Evolutionary conservation across 2,888 invertebrate genomes (phyloP).

Genomic region (Notodonta ziczac): DNA sequence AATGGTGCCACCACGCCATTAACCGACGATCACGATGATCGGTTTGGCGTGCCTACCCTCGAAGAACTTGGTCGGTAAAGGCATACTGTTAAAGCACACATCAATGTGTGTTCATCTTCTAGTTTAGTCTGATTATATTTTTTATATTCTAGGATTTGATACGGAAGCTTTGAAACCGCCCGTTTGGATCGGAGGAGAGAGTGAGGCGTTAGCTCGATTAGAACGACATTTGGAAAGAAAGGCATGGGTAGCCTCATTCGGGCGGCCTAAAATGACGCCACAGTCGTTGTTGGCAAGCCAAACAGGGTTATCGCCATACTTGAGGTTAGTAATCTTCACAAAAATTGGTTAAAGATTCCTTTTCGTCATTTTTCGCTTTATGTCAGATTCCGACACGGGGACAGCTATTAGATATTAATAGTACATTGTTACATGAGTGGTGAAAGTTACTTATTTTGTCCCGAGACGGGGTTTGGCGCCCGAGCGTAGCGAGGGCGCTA

Average conservation of each 20-base stretch:
- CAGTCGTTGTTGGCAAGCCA: constrained; percentile 92
- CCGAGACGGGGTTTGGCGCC: no score
- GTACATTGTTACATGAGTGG: no score
- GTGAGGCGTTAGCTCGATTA: constrained; percentile 88
- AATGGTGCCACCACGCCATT: constrained; percentile 88
- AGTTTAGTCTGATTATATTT: neutral
- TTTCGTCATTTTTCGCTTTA: neutral
- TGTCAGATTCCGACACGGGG: no score
- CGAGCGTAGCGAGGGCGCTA: no score
- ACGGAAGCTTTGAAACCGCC: constrained; percentile 88
- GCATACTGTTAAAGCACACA: constrained; percentile 7
- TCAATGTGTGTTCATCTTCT: constrained; percentile 1
- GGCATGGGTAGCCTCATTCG: constrained; percentile 96
- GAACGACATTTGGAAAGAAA: constrained; percentile 92
- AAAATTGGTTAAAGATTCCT: neutral
- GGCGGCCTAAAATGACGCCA: constrained; percentile 94
- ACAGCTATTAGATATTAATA: no score
- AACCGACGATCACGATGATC: constrained; percentile 90
- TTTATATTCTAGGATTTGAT: constrained; percentile 86
- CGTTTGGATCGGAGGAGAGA: constrained; percentile 92
- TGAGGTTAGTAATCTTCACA: constrained; percentile 72
- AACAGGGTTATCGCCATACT: constrained; percentile 93
- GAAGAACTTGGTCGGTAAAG: constrained; percentile 89
- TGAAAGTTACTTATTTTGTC: no score
- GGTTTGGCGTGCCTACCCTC: constrained; percentile 92